Evolutionary conservation across 2,888 invertebrate genomes (phyloP).

Genomic region (Macropis europaea): DNA sequence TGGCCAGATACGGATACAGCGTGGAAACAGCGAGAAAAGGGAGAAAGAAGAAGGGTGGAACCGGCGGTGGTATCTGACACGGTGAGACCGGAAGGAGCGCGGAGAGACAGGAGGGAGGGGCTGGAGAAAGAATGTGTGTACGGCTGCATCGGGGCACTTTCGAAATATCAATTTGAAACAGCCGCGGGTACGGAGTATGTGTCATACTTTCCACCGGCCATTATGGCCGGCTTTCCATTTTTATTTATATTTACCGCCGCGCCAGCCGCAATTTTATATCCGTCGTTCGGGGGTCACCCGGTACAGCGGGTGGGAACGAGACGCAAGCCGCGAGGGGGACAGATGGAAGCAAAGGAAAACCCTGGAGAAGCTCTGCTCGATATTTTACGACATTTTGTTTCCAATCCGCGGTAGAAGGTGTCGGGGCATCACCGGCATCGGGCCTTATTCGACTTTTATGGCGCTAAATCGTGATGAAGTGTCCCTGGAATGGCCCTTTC

Average conservation of each 20-base stretch:
- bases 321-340: neutral
- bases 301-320: conserved; percentile 5
- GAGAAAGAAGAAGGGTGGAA: neutral
- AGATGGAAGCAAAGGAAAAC: neutral
- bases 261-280: conserved; percentile 50
- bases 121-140: conserved; percentile 37
- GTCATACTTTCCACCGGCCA: conserved; percentile 77
- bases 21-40: neutral
- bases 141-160: conserved; percentile 55
- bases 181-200: conserved; percentile 69
- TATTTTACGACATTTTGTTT: conserved; percentile 77
- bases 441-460: conserved; percentile 72
- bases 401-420: conserved; percentile 66
- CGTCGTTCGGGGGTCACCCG: conserved; percentile 50
- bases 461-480: conserved; percentile 71
- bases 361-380: conserved; percentile 34
- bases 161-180: conserved; percentile 77
- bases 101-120: neutral
- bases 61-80: neutral
- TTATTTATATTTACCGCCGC: conserved; percentile 76
- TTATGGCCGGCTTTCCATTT: conserved; percentile 79
- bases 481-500: conserved; percentile 56
- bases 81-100: conserved; percentile 5
- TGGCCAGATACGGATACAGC: conserved; percentile 1
- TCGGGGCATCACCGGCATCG: conserved; percentile 60